Base-by-base conservation (phyloP, 1,140 invertebrate genomes). In the Drosophila bocki region DNA sequence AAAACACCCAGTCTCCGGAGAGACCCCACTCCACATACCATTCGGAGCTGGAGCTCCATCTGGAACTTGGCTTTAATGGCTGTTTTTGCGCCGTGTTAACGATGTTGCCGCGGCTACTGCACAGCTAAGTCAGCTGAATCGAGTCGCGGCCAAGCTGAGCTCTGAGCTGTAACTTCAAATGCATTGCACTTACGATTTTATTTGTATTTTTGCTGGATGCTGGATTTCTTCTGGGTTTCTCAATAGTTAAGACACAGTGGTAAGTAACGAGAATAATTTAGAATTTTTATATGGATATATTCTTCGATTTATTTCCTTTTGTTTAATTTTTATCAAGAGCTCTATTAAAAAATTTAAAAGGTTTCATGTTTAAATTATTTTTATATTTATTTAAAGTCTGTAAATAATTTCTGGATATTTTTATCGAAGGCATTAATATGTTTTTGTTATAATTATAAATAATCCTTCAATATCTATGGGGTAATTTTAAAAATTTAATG, bases 31-130 rank as follows among this genome's bases (percentile, higher is more conserved):
- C 72, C 35, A 48, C 22, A n/a, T n/a, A 7, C 13, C 29, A 51
- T 19, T 57, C 7, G n/a, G 17, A 35, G 29, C 48, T 33, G 39
- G 61, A 57, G 75, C 54, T 83, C 72, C 47, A 60, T 63, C 56
- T 83, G 56, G 42, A 80, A 78, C 57, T 67, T 63, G 83, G 62
- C 67, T 77, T 84, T 88, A 90, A 88, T 88, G 85, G 78, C 84
- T 90, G 84, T 84, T 88, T 90, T 88, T 87, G 63, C 65, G 74
- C 74, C 67, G 78, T 88, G 77, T 90, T 88, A 88, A 88, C 84
- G 84, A 87, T 87, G 85, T 88, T 87, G 83, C 78, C 50, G 67
- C 63, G 67, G 82, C 82, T 81, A 78, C 84, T 64, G 64, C 64
- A 62, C 57, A 69, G 75, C 75, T 50, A 70, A 61, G 37, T 51